A percentile compares a stretch with the other conserved stretches of the same genome.
These are phyloP conservation scores for Urocolius indicus DNA, from an alignment of 2,113 vertebrate genomes.

Conservation along the genomic window DNA sequence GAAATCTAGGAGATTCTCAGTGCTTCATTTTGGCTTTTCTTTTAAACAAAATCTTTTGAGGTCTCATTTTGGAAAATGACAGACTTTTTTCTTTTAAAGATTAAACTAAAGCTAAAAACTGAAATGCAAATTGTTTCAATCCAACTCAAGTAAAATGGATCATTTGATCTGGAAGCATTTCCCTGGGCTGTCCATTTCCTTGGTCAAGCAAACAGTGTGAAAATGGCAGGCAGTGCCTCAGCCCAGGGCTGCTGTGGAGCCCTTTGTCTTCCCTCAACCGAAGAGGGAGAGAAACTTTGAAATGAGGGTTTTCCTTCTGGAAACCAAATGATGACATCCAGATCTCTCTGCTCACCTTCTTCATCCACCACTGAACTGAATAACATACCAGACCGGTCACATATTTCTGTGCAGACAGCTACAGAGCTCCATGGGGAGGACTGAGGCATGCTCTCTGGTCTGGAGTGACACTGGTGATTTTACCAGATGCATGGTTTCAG, in stretches of 20 bases:
- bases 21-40: background rate
- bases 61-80: background rate
- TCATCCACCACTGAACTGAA: background rate
- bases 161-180: background rate
- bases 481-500: background rate
- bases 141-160: slow-evolving; percentile 1
- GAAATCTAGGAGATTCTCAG: background rate
- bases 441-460: background rate
- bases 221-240: background rate
- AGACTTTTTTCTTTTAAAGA: background rate
- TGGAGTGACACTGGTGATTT: background rate
- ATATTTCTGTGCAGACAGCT: background rate
- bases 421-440: background rate
- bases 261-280: background rate
- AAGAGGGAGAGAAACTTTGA: background rate
- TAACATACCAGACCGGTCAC: background rate
- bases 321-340: background rate
- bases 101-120: slow-evolving; percentile 2
- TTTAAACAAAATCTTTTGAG: background rate
- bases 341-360: background rate
- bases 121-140: slow-evolving; percentile 5
- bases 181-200: background rate
- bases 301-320: background rate
- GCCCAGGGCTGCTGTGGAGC: background rate
- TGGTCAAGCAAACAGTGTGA: background rate